phyloP scores from a whole-genome alignment of 2,113 vertebrate genomes.

The Manacus vitellinus region DNA sequence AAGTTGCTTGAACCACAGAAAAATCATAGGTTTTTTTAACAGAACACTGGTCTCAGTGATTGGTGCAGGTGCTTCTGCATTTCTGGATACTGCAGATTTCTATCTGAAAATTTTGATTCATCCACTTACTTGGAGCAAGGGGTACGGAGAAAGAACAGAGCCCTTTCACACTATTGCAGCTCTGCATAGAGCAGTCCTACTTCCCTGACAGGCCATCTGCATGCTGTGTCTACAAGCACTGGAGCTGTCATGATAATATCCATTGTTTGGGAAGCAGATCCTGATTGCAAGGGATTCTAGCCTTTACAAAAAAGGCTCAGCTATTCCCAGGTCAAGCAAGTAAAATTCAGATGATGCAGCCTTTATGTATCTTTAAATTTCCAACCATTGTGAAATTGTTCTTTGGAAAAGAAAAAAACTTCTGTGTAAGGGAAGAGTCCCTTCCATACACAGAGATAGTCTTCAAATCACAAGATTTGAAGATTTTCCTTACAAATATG shows the following conservation, averaged over 20 bases:
- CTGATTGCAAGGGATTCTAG: accelerated
- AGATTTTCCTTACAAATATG: background rate
- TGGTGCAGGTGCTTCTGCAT: background rate
- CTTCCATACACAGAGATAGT: background rate
- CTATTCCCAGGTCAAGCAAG: background rate
- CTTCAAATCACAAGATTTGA: background rate
- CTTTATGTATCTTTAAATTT: background rate
- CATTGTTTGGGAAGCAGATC: background rate
- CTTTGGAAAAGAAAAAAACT: background rate
- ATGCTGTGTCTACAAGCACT: background rate
- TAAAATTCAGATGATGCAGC: background rate
- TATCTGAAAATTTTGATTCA: background rate
- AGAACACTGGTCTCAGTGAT: background rate
- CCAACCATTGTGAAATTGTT: background rate
- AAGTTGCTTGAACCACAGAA: background rate
- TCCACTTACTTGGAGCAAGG: background rate
- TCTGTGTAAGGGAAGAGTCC: background rate
- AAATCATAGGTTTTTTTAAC: background rate
- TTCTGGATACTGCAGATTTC: background rate
- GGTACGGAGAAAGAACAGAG: background rate
- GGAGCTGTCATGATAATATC: background rate
- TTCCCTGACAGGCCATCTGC: background rate
- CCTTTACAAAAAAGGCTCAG: background rate
- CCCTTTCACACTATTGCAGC: background rate
- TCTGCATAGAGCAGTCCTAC: background rate